Evolutionary conservation across 2,888 invertebrate species (phyloP).

Genomic region (Lobophora halterata): DNA sequence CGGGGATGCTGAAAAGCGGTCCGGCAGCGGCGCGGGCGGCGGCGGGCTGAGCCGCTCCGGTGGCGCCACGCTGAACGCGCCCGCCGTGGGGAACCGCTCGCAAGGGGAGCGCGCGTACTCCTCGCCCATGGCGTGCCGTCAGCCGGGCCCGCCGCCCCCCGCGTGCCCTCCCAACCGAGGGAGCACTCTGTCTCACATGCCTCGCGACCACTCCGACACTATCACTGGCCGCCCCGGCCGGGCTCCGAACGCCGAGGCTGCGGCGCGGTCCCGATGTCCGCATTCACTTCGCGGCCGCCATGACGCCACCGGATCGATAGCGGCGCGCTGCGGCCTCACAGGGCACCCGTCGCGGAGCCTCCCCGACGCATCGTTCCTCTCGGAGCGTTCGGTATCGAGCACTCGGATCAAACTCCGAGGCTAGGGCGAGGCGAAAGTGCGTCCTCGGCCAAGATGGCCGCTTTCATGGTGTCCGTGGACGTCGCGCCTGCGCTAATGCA

Average conservation of each 20-base stretch:
- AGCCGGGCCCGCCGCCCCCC: constrained; percentile 75
- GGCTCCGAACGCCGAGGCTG: constrained; percentile 56
- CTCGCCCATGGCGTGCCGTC: constrained; percentile 77
- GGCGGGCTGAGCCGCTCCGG: constrained; percentile 84
- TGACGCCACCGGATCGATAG: constrained; percentile 74
- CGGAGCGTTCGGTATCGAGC: constrained; percentile 43
- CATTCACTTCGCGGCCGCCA: constrained; percentile 77
- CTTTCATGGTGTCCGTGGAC: constrained; percentile 69
- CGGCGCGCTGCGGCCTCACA: constrained; percentile 71
- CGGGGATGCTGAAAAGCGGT: constrained; percentile 79
- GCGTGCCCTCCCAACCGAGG: constrained; percentile 64
- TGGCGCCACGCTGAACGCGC: constrained; percentile 82
- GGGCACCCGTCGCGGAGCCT: constrained; percentile 60
- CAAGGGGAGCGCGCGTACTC: constrained; percentile 78
- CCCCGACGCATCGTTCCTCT: constrained; percentile 59
- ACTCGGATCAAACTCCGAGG: constrained; percentile 59
- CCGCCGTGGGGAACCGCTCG: constrained; percentile 79
- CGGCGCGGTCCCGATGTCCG: constrained; percentile 72
- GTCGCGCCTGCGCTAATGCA: constrained; percentile 74
- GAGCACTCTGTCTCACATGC: constrained; percentile 71
- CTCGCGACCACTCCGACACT: constrained; percentile 66
- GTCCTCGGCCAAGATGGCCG: constrained; percentile 78
- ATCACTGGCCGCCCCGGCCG: constrained; percentile 60
- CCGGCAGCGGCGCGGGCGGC: constrained; percentile 82
- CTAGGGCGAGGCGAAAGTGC: constrained; percentile 78